Evolutionary conservation across 2,888 invertebrate genomes (phyloP).

Genomic region (Cosmia trapezina): DNA sequence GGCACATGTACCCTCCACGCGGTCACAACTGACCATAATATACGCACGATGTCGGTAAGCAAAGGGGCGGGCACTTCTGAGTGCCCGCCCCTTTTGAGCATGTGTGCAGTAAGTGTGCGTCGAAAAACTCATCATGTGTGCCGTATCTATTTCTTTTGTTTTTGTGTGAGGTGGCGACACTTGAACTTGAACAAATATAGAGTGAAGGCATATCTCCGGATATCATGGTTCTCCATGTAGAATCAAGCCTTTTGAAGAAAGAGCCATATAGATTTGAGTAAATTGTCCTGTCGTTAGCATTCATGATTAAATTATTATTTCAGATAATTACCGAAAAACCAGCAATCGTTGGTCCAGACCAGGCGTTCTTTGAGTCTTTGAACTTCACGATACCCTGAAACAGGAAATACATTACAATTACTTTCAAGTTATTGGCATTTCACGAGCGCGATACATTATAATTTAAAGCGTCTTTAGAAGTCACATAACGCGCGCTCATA

Average conservation of each 20-base stretch:
- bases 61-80: too few species aligned
- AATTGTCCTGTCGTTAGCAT: neutral
- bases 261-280: neutral
- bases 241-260: neutral
- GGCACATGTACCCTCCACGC: too few species aligned
- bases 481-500: neutral
- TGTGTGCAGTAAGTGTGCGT: too few species aligned
- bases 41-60: too few species aligned
- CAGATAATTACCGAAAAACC: constrained; percentile 47
- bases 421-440: neutral
- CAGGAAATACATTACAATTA: neutral
- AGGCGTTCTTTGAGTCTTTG: constrained; percentile 73
- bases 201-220: too few species aligned
- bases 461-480: neutral
- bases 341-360: constrained; percentile 71
- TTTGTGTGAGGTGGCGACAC: too few species aligned
- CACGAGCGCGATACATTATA: neutral
- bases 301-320: neutral
- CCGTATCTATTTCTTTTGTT: too few species aligned
- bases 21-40: too few species aligned
- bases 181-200: too few species aligned
- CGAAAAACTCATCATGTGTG: too few species aligned
- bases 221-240: too few species aligned
- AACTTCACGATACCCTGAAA: constrained; percentile 73
- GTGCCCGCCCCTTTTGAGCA: too few species aligned